phyloP scores from a whole-genome alignment of 2,888 invertebrate species.

The Dendrolimus pini region DNA sequence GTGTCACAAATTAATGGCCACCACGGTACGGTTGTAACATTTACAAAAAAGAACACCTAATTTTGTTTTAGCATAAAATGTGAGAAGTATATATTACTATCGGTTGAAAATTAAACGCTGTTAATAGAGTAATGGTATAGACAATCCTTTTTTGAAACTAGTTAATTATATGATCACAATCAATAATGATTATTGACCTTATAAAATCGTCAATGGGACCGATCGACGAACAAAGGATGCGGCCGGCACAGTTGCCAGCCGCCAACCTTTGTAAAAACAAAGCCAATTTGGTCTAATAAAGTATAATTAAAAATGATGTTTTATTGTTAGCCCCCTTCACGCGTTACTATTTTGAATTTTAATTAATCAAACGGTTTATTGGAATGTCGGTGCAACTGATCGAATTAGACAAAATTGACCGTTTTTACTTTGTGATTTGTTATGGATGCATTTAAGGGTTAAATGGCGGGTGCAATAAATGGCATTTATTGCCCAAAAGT shows the following conservation, averaged over 20 bases:
- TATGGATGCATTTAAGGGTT: slow-evolving; percentile 42
- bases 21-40: slow-evolving; percentile 19
- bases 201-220: slow-evolving; percentile 71
- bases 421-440: slow-evolving; percentile 54
- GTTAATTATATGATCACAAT: slow-evolving; percentile 67
- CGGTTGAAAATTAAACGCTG: slow-evolving; percentile 1
- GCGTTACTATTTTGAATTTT: slow-evolving; percentile 50
- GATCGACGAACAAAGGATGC: slow-evolving; percentile 52
- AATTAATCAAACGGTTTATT: slow-evolving; percentile 63
- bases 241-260: slow-evolving; percentile 40
- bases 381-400: slow-evolving; percentile 45
- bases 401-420: slow-evolving; percentile 40
- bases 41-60: not conserved
- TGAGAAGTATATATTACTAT: no score
- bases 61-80: no score
- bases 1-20: slow-evolving; percentile 60
- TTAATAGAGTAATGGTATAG: slow-evolving; percentile 7
- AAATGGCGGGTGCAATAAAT: slow-evolving; percentile 51
- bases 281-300: slow-evolving; percentile 68
- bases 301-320: slow-evolving; percentile 67
- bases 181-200: slow-evolving; percentile 72
- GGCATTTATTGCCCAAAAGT: slow-evolving; percentile 8
- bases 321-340: slow-evolving; percentile 61
- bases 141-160: slow-evolving; percentile 46
- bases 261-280: slow-evolving; percentile 56